Conservation (phyloP, 2,888 invertebrate species). For the Hydraecia micacea region DNA sequence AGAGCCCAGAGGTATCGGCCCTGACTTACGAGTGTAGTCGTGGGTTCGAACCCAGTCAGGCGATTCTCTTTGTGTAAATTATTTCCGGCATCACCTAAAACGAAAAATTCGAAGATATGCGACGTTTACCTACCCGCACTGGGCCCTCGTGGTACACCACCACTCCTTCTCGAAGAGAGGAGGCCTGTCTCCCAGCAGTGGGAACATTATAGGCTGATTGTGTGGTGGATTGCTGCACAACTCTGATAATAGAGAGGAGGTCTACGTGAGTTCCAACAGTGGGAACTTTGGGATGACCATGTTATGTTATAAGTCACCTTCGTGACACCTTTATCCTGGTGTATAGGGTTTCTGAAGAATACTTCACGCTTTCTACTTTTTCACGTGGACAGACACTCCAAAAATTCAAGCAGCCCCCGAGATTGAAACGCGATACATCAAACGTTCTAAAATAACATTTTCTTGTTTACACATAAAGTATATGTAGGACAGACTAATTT, state of each 20-base stretch:
- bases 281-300: not conserved
- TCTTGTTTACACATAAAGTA: slow-evolving; percentile 17
- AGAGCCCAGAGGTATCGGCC: not conserved
- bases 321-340: not conserved
- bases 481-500: slow-evolving; percentile 46
- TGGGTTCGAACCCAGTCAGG: too few species aligned
- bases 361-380: not conserved
- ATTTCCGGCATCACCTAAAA: not conserved
- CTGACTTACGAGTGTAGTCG: not conserved
- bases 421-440: slow-evolving; percentile 15
- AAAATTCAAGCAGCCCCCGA: not conserved
- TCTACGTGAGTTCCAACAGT: not conserved
- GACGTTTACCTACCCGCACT: too few species aligned
- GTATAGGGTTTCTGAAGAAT: not conserved
- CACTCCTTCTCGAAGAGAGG: not conserved
- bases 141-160: too few species aligned
- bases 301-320: too few species aligned
- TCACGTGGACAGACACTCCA: not conserved
- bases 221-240: not conserved
- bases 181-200: too few species aligned
- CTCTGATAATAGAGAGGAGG: not conserved
- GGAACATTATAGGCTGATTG: not conserved
- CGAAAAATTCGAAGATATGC: not conserved
- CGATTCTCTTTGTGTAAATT: too few species aligned
- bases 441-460: slow-evolving; percentile 18